Evolutionary conservation across 2,888 invertebrate genomes (phyloP), one percentile per base, ranked within the genome.

Genomic region (Halictus ligatus): DNA sequence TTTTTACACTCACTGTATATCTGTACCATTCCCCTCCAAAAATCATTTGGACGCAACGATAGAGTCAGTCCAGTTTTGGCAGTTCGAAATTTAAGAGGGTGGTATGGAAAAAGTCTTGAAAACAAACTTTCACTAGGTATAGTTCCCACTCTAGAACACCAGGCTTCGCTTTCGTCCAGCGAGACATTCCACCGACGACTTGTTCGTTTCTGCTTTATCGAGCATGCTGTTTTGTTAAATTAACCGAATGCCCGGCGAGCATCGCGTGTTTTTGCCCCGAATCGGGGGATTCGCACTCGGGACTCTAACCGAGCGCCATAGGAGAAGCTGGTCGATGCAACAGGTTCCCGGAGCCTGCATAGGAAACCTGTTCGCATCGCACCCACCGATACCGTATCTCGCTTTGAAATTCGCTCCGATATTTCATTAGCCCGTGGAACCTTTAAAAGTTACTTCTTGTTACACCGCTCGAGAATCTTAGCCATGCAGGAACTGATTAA

Each of bases 201-300:
- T 76, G 50, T 71, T 76, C 25, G 71, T 78, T 71, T 78, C 80
- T 72, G 75, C 78, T 81, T 67, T 76, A 75, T 86, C 78, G 58
- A 84, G 78, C 80, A 73, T 10, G 76, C n/a, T 80, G 79, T 85
- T 83, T 80, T 54, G 67, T 64, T 85, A 76, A 85, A 79, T 83
- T 76, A 79, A 85, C 83, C 76, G 83, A 85, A 85, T 76, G 40
- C 75, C 43, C 73, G 58, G 29, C 75, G 76, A 74, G 83, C 67
- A 40, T 75, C 75, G 78, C 78, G 21, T 40, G 81, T 50, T 78
- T 77, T 74, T 71, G 29, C 25, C 43, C 78, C 54, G 69, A 69
- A 81, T 74, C 84, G 58, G 54, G 64, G 64, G 18, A 64, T 64
- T 64, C 64, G 15, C 29, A 29, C 29, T 29, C 6, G 7, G 58